These are phyloP conservation scores for Eilema sororculum DNA, from an alignment of 2,888 invertebrate genomes.

Conservation along the genomic window DNA sequence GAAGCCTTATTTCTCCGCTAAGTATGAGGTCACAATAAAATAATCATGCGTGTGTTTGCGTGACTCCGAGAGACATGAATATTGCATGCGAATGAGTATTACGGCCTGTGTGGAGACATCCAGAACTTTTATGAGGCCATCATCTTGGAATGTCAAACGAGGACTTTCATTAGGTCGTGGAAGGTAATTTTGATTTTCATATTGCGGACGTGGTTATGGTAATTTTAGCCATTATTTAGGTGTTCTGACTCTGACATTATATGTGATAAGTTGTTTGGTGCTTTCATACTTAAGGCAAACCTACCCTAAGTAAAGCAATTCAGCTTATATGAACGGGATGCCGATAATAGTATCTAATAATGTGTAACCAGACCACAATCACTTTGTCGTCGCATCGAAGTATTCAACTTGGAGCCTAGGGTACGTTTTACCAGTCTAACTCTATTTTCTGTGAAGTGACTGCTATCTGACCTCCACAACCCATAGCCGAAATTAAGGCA, in stretches of 20 bases:
- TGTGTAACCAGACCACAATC: too few relatives aligned
- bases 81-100: conserved; percentile 35
- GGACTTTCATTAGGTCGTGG: conserved; percentile 16
- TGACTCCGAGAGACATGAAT: conserved; percentile 47
- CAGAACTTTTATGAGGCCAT: conserved; percentile 22
- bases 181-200: conserved; percentile 16
- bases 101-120: conserved; percentile 17
- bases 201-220: conserved; percentile 8
- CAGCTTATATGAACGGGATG: background rate
- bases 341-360: too few relatives aligned
- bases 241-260: background rate
- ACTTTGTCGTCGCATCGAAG: too few relatives aligned
- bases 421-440: too few relatives aligned
- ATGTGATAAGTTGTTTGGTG: background rate
- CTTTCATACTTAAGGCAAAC: background rate
- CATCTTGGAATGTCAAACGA: conserved; percentile 22
- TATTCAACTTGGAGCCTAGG: too few relatives aligned
- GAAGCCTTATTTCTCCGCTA: conserved; percentile 12
- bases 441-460: too few relatives aligned
- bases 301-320: background rate
- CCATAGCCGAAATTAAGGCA: too few relatives aligned
- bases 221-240: background rate
- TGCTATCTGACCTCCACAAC: too few relatives aligned
- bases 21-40: conserved; percentile 50
- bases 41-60: conserved; percentile 54